Base-by-base conservation (phyloP, 2,797 vertebrate species). In the Poeciliopsis presidionis region DNA sequence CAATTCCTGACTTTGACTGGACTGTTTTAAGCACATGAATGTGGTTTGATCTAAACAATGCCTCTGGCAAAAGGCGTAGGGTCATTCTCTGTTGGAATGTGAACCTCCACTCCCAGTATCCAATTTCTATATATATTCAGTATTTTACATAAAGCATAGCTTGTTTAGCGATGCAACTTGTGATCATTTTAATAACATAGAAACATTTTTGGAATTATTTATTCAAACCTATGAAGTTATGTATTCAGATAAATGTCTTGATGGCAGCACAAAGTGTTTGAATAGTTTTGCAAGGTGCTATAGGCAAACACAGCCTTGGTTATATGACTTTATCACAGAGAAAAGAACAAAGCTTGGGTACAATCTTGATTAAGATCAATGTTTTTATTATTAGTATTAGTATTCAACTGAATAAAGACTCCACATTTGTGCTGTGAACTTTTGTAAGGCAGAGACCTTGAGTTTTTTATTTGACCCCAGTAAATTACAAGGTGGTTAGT, bases 401-500 rank as follows among this genome's bases (percentile, higher is more conserved):
- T 16, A 53, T 69, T 22, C 39, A 69, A 22, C 22, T 69, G 36
- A 69, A 69, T n/a, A 25, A 25, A 69, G 25, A 69, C 36, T 57
- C 28, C 39, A 49, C 61, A 36, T 77, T 79, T 67, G 81, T 76
- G 28, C 7, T 25, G 80, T 72, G 76, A 67, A 61, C 71, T 41
- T 69, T 81, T 76, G 80, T 75, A 73, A 82, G 72, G 77, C 41
- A 75, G 28, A 76, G 78, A 53, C 76, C 14, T 72, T 57, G 41
- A 61, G 71, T 70, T 43, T 78, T 72, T 74, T 72, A 39, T 78
- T 85, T 89, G 75, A 87, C 83, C 82, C 74, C 1, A 0, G 28
- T 70, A 84, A 75, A 84, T 76, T 79, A 84, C 72, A 82, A 82
- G 80, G 72, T 80, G 77, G 82, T 87, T 83, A 81, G 90, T 59